Evolutionary conservation across 2,113 vertebrate genomes (phyloP).

Genomic region (Athene noctua): DNA sequence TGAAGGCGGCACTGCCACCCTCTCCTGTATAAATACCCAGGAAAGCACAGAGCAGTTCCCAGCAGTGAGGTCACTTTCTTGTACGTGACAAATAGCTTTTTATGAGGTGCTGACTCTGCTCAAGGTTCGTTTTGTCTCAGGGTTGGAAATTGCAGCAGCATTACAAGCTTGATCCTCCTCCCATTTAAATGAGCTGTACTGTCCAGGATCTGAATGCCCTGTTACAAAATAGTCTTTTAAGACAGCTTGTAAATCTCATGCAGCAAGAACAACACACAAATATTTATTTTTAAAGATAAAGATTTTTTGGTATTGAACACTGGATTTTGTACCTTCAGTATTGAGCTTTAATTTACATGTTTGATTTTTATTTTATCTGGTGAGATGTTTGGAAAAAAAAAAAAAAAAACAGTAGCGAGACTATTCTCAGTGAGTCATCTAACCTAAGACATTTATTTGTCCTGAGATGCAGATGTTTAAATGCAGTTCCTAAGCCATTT

Average conservation of each 20-base stretch:
- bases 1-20: neutral
- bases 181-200: neutral
- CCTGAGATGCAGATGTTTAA: neutral
- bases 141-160: neutral
- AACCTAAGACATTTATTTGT: neutral
- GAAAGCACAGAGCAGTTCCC: conserved; percentile 24
- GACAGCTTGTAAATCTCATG: neutral
- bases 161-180: neutral
- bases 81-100: conserved; percentile 52
- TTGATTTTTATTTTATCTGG: neutral
- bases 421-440: neutral
- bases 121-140: neutral
- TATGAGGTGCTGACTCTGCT: conserved; percentile 54
- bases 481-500: neutral
- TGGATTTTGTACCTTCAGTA: neutral
- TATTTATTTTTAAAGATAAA: neutral
- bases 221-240: neutral
- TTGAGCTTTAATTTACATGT: neutral
- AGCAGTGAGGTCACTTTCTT: conserved; percentile 30
- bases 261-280: neutral
- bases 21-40: neutral
- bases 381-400: neutral
- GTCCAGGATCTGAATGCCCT: neutral
- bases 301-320: neutral
- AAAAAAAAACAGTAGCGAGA: neutral